phyloP scores from a whole-genome alignment of 2,888 invertebrate genomes.

The Cephus sareptanus region DNA sequence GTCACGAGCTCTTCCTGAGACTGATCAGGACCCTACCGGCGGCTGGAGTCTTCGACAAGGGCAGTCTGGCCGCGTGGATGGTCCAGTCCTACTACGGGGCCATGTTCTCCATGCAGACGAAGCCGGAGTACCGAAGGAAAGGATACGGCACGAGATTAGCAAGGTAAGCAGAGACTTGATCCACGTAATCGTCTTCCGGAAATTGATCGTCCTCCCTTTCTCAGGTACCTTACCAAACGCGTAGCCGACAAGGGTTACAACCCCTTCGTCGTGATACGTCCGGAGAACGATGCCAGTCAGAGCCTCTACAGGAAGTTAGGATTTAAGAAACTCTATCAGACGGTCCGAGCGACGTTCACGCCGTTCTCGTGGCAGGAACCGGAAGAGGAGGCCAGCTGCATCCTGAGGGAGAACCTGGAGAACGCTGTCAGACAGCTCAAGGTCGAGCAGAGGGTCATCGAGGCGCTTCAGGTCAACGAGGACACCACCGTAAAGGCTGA shows the following conservation, averaged over 20 bases:
- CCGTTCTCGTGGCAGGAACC: conserved; percentile 65
- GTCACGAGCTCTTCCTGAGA: conserved; percentile 84
- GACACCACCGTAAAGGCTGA: conserved; percentile 28
- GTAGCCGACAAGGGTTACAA: conserved; percentile 81
- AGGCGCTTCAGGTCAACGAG: conserved; percentile 42
- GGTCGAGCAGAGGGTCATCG: conserved; percentile 48
- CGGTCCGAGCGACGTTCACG: conserved; percentile 82
- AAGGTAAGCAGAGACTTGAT: conserved; percentile 41
- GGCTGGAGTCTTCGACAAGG: conserved; percentile 81
- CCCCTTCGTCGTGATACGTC: conserved; percentile 88
- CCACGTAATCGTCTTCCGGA: no score
- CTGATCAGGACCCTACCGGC: conserved; percentile 83
- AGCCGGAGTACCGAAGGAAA: conserved; percentile 79
- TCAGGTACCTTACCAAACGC: conserved; percentile 66
- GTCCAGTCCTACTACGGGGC: conserved; percentile 91
- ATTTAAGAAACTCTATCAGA: conserved; percentile 83
- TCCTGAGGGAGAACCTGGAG: conserved; percentile 49
- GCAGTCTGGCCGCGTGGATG: conserved; percentile 89
- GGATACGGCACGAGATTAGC: conserved; percentile 68
- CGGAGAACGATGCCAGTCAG: conserved; percentile 88
- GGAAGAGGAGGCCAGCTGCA: conserved; percentile 38
- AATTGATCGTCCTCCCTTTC: background rate
- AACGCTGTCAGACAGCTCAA: conserved; percentile 50
- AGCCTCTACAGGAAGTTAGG: conserved; percentile 86
- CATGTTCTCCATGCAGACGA: conserved; percentile 93